Evolutionary conservation across 2,113 vertebrate genomes (phyloP).

Genomic region (Tretioscincus oriximinensis): DNA sequence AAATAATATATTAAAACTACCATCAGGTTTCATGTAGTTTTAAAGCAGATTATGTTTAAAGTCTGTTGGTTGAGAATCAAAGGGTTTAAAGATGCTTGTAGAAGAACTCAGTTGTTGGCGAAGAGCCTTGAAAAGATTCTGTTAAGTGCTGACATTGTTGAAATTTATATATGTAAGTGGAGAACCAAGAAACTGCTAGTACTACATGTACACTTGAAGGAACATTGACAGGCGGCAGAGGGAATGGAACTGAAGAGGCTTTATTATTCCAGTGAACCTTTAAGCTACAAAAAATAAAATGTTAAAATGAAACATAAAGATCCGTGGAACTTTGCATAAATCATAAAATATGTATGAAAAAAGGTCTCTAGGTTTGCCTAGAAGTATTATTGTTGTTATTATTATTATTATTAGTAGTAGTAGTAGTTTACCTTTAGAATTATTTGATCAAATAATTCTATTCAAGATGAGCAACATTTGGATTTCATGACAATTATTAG

Average conservation of each 20-base stretch:
- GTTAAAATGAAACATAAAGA: not conserved
- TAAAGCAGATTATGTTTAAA: not conserved
- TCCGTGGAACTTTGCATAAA: not conserved
- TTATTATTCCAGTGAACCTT: slow-evolving; percentile 6
- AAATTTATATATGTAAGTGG: slow-evolving; percentile 45
- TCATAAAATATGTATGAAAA: slow-evolving; percentile 3
- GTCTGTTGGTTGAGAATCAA: not conserved
- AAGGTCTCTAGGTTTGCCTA: not conserved
- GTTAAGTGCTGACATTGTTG: slow-evolving; percentile 27
- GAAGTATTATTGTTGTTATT: not conserved
- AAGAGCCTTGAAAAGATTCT: not conserved
- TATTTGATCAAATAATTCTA: too few relatives aligned
- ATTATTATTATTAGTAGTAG: too few relatives aligned
- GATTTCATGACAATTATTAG: too few relatives aligned
- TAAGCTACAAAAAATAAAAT: not conserved
- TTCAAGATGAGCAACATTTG: too few relatives aligned
- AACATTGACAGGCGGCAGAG: not conserved
- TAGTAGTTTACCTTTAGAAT: too few relatives aligned
- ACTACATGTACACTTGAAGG: slow-evolving; percentile 25
- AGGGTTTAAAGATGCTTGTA: slow-evolving; percentile 8
- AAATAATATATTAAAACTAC: slow-evolving; percentile 10
- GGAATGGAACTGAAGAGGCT: not conserved
- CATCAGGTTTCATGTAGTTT: not conserved
- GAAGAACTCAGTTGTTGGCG: slow-evolving; percentile 13
- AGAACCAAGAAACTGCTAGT: slow-evolving; percentile 20